Evolutionary conservation across 1,140 invertebrate species (phyloP).

Genomic region (Drosophila guanche): DNA sequence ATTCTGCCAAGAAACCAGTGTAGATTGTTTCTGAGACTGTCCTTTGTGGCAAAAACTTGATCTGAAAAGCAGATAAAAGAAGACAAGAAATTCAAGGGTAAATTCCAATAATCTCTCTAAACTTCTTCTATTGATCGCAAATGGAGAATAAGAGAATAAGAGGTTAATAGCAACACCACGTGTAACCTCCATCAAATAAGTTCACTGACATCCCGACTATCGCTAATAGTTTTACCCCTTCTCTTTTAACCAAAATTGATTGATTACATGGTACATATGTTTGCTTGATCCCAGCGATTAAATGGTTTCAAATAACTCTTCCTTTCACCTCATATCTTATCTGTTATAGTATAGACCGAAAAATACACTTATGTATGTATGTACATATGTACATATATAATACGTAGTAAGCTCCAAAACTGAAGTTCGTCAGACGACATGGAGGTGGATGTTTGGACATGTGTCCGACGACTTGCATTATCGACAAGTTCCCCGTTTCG

Average conservation of each 20-base stretch:
- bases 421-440: conserved; percentile 23
- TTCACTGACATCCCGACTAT: neutral
- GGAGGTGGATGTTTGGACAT: neutral
- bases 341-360: conserved; percentile 12
- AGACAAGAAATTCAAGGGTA: no score
- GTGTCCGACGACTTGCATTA: conserved; percentile 35
- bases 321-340: conserved; percentile 33
- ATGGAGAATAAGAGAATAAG: no score
- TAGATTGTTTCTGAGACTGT: no score
- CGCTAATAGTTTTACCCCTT: neutral
- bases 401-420: conserved; percentile 8
- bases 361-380: neutral
- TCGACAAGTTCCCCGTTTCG: conserved; percentile 19
- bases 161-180: no score
- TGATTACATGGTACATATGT: conserved; percentile 16
- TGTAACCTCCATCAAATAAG: neutral
- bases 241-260: conserved; percentile 27
- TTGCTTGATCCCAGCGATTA: conserved; percentile 19
- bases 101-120: no score
- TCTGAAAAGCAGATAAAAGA: no score
- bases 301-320: conserved; percentile 20
- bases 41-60: no score
- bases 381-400: conserved; percentile 1
- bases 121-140: no score
- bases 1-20: no score